Base-by-base conservation (phyloP, 2,797 vertebrate genomes). In the Acanthornis magna region DNA sequence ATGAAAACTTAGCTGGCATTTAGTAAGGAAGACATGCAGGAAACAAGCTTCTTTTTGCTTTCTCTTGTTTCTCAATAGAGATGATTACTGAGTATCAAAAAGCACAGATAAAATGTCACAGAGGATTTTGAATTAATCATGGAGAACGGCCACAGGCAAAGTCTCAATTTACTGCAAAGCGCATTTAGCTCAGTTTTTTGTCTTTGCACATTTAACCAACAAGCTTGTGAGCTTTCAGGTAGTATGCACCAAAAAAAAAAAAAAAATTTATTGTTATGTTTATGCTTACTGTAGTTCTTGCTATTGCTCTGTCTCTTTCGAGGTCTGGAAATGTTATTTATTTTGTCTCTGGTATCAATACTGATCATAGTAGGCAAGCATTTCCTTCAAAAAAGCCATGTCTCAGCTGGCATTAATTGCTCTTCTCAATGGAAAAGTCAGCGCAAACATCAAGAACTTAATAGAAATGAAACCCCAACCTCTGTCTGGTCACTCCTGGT, bases 381-480 rank as follows among this genome's bases (percentile, higher is more conserved):
- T 62, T 55, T 75, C 18, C 45, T 80, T 93, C 86, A 78, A 40
- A 84, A 65, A 92, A 94, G 10, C 43, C 18, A 45, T 40, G 32
- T 32, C 48, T 91, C 61, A 72, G 20, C 67, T 88, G 73, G 57
- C 78, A 78, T 85, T 93, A 91, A 94, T 95, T 80, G 53, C 63
- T 93, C 40, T 72, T 66, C n/a, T 93, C 81, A 90, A 58, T 95
- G 91, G 17, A 78, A 89, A 91, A 95, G 83, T 86, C 83, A 75
- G 47, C 12, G 85, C 62, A 96, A 83, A 96, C 76, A 91, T 85
- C 93, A 96, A 95, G 61, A 85, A 78, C 4, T 88, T 78, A 94
- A 95, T 63, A 74, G 87, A 93, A 96, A 94, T 75, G 53, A 87
- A 95, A 51, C 14, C 23, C 25, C 51, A 85, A 2, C 66, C 47